A percentile compares a stretch with the other conserved stretches of the same genome.
phyloP scores from a whole-genome alignment of 1,140 invertebrate species.

The Pogonognathellus flavescens region DNA sequence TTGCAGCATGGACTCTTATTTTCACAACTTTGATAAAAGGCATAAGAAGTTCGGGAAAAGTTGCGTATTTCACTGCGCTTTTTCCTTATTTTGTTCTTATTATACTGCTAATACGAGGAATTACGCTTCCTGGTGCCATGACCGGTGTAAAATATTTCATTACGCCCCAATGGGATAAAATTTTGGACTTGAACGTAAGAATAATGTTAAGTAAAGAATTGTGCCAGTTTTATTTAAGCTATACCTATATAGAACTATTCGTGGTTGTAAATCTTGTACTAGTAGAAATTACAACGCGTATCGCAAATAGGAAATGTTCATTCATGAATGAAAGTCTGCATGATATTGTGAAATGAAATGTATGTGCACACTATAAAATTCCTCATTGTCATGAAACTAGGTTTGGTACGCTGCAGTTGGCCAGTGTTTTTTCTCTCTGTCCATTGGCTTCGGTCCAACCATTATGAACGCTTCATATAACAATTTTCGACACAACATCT shows the following conservation, averaged over 20 bases:
- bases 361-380: background rate
- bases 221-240: background rate
- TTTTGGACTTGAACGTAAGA: conserved; percentile 72
- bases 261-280: background rate
- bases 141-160: conserved; percentile 84
- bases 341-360: background rate
- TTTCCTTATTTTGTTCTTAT: conserved; percentile 89
- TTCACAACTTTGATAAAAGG: conserved; percentile 84
- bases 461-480: conserved; percentile 82
- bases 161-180: conserved; percentile 78
- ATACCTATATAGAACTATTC: background rate
- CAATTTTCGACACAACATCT: conserved; percentile 84
- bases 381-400: background rate
- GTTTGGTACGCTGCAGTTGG: conserved; percentile 80
- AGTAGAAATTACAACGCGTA: background rate
- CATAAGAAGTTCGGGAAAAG: conserved; percentile 83
- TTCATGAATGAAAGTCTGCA: background rate
- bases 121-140: conserved; percentile 81
- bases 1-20: conserved; percentile 82
- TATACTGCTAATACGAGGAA: conserved; percentile 80
- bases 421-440: conserved; percentile 87
- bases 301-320: background rate
- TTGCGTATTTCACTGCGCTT: conserved; percentile 75
- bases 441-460: conserved; percentile 82
- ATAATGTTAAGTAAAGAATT: background rate